Evolutionary conservation across 1,140 invertebrate genomes (phyloP).

Genomic region (Lordiphosa collinella): DNA sequence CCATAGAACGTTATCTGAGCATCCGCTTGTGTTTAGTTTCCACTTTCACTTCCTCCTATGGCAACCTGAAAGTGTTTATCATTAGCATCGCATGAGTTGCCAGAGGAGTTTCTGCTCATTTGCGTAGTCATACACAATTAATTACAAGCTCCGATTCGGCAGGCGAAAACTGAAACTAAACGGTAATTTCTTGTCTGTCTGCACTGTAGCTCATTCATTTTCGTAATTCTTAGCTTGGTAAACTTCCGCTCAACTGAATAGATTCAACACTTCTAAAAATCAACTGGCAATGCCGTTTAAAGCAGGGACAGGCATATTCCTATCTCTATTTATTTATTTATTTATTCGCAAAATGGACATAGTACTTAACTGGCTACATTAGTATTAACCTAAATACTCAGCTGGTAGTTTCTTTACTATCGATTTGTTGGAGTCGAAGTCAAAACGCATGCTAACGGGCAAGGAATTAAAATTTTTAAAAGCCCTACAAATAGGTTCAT

Average conservation of each 20-base stretch:
- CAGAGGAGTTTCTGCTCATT: conserved; percentile 20
- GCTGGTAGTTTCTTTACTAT: too few species aligned
- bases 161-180: conserved; percentile 20
- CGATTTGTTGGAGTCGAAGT: too few species aligned
- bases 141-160: conserved; percentile 30
- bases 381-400: too few species aligned
- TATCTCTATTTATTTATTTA: too few species aligned
- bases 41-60: conserved; percentile 3
- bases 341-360: too few species aligned
- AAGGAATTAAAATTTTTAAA: too few species aligned
- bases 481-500: too few species aligned
- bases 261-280: not conserved
- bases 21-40: conserved; percentile 28
- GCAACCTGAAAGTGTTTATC: conserved; percentile 33
- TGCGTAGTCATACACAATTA: conserved; percentile 42
- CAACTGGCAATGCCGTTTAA: too few species aligned
- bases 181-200: not conserved
- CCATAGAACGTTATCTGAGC: conserved; percentile 20
- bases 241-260: too few species aligned
- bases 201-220: conserved; percentile 4
- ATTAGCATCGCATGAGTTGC: conserved; percentile 47
- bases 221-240: not conserved
- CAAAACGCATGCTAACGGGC: too few species aligned
- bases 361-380: too few species aligned
- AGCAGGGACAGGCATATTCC: too few species aligned